Evolutionary conservation across 2,797 vertebrate species (phyloP).

Genomic region (Apogon hyalosoma): DNA sequence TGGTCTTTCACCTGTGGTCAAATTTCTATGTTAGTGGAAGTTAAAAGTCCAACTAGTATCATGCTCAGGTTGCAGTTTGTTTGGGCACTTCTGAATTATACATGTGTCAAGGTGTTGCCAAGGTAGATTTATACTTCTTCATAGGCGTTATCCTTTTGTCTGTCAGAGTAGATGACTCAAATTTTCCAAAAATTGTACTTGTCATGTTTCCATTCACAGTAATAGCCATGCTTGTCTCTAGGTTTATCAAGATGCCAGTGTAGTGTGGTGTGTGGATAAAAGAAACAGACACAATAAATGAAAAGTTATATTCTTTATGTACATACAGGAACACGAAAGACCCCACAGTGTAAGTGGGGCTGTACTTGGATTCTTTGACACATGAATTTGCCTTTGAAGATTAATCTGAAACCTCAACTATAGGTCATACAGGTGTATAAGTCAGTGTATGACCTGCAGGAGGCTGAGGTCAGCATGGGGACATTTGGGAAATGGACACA

Average conservation of each 20-base stretch:
- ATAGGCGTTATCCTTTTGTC: not conserved
- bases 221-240: conserved; percentile 6
- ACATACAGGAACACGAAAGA: not conserved
- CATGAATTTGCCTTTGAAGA: too few species aligned
- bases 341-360: not conserved
- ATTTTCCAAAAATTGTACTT: not conserved
- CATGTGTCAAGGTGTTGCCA: conserved; percentile 15
- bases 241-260: not conserved
- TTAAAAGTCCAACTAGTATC: conserved; percentile 8
- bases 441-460: too few species aligned
- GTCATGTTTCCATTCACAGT: not conserved
- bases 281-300: conserved; percentile 1
- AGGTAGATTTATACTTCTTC: conserved; percentile 5
- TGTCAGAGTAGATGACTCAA: not conserved
- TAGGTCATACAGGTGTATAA: too few species aligned
- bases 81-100: conserved; percentile 32
- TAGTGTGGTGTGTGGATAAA: not conserved
- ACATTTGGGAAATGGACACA: too few species aligned
- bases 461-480: too few species aligned
- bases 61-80: conserved; percentile 28
- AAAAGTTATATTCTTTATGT: conserved; percentile 3
- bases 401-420: too few species aligned
- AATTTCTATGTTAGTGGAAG: conserved; percentile 8
- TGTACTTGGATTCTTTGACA: too few species aligned
- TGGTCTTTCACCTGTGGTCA: not conserved